Evolutionary conservation across 2,888 invertebrate genomes (phyloP).

Genomic region (Pollenia amentaria): DNA sequence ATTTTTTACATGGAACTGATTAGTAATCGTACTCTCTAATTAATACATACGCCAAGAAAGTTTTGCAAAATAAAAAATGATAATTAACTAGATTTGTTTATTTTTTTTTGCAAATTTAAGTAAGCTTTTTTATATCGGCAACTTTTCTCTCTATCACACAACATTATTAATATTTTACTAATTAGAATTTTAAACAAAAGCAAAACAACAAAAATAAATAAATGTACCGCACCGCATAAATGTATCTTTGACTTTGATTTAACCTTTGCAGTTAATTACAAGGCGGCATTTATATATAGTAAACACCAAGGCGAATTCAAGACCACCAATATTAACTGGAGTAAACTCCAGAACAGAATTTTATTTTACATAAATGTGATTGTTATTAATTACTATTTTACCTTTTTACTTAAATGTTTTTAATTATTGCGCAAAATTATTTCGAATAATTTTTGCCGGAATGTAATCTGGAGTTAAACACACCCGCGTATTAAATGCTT

Average conservation of each 20-base stretch:
- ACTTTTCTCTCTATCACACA: too few species aligned
- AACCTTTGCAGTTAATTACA: constrained; percentile 71
- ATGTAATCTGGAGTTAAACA: constrained; percentile 57
- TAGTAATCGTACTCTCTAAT: too few species aligned
- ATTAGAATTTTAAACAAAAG: not conserved
- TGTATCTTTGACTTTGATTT: constrained; percentile 74
- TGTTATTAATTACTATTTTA: constrained; percentile 13
- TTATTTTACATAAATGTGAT: not conserved
- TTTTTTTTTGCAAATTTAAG: too few species aligned
- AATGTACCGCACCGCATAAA: not conserved
- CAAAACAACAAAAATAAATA: not conserved
- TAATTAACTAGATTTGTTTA: too few species aligned
- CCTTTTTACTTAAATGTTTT: constrained; percentile 66
- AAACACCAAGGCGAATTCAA: too few species aligned
- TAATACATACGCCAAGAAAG: too few species aligned
- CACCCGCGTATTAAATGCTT: constrained; percentile 52
- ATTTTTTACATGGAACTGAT: too few species aligned
- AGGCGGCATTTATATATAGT: constrained; percentile 19
- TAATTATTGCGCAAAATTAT: constrained; percentile 17
- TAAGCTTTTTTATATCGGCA: too few species aligned
- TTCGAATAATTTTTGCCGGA: constrained; percentile 57
- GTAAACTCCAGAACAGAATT: not conserved
- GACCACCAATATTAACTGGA: not conserved
- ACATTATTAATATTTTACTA: not conserved
- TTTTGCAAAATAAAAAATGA: too few species aligned